These are phyloP conservation scores for Oedothorax gibbosus DNA, from an alignment of 1,140 invertebrate species.

Conservation along the genomic window DNA sequence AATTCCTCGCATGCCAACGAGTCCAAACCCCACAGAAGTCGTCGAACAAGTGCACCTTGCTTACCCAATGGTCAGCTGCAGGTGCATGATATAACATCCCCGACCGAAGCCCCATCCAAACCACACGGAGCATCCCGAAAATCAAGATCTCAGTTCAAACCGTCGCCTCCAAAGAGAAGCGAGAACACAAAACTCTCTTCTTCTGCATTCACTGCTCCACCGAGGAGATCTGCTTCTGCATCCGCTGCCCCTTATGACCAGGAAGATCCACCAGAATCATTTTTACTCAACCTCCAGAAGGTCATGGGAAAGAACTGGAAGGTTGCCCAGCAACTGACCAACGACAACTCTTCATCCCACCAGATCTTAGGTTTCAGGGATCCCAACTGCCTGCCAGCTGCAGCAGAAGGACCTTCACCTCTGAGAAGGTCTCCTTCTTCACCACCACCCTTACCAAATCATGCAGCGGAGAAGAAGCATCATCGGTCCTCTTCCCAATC, in stretches of 20 bases:
- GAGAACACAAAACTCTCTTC: constrained; percentile 74
- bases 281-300: constrained; percentile 86
- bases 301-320: constrained; percentile 96
- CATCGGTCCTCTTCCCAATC: constrained; percentile 25
- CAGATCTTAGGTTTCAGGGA: constrained; percentile 88
- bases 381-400: constrained; percentile 60
- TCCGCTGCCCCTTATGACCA: constrained; percentile 50
- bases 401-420: constrained; percentile 11
- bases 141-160: constrained; percentile 61
- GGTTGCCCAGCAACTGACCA: constrained; percentile 85
- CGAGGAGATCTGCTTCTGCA: constrained; percentile 49
- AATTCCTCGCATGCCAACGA: constrained; percentile 22
- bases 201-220: constrained; percentile 53
- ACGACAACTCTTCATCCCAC: constrained; percentile 82
- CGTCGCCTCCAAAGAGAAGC: constrained; percentile 65
- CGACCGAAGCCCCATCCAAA: constrained; percentile 28
- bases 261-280: constrained; percentile 78
- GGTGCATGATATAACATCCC: constrained; percentile 38
- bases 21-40: not conserved
- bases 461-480: constrained; percentile 27
- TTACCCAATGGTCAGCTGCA: constrained; percentile 74
- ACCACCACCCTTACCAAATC: constrained; percentile 75
- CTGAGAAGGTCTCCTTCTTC: constrained; percentile 64
- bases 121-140: constrained; percentile 29
- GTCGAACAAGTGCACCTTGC: constrained; percentile 51